Evolutionary conservation across 2,888 invertebrate genomes (phyloP), one percentile per base, ranked within the genome.

Genomic region (Drosophila helvetica): DNA sequence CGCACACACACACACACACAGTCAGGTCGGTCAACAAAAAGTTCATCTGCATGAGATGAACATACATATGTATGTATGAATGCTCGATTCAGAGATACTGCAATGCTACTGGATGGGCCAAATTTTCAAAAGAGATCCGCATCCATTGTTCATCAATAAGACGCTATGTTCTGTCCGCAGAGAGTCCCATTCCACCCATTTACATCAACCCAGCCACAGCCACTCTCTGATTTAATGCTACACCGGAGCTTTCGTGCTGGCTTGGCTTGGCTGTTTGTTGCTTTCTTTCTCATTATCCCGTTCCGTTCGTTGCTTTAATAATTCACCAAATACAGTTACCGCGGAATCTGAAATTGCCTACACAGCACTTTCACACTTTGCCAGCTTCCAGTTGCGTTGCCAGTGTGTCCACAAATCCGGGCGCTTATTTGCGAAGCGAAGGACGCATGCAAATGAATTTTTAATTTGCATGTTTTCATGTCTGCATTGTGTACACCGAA

Each of bases 381-480:
- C 46, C 70, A 48, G 59, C 52, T 69, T 55, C 38, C 38, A 38
- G 15, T 38, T 42, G 51, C 52, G 15, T 38, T 42, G 58, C 52
- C 70, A 69, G 70, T 69, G 70, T 69, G 67, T 68, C 70, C 67
- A 69, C 67, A 69, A 68, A 59, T 68, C 67, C 71, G 25, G 48
- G 59, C 73, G 58, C 54, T 74, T 74, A 65, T 75, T 77, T 72
- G 58, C 56, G 51, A 68, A 53, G 58, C 56, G 51, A 68, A 56
- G 57, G 60, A 59, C 77, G 72, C 77, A 73, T 72, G 62, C 72
- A 75, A 77, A 84, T 83, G 71, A 77, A 81, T 68, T 58, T 64
- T 84, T 77, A 33, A 81, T 79, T 72, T 70, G 86, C 70, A 78
- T 76, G 75, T 75, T 85, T 70, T 82, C 70, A 78, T 76, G 75